phyloP scores from a whole-genome alignment of 1,140 invertebrate species.

The Drosophila ficusphila region DNA sequence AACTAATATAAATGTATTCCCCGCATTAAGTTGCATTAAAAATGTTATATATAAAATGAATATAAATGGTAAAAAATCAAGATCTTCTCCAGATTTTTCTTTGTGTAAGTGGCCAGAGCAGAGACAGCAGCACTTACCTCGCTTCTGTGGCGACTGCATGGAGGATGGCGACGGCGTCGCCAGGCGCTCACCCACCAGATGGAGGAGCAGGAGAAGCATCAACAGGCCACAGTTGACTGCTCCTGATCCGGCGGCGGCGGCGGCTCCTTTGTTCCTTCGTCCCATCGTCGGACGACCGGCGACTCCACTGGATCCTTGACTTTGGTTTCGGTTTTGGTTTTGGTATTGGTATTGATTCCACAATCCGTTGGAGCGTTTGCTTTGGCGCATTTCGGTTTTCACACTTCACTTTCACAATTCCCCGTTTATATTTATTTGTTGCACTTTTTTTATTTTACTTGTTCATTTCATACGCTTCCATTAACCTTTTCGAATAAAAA shows the following conservation, averaged over 20 bases:
- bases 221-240: constrained; percentile 43
- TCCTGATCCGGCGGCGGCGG: constrained; percentile 12
- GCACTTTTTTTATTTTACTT: constrained; percentile 7
- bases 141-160: constrained; percentile 78
- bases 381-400: constrained; percentile 33
- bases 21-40: too few relatives aligned
- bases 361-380: constrained; percentile 31
- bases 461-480: constrained; percentile 21
- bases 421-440: not conserved
- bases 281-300: constrained; percentile 48
- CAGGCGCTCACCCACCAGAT: constrained; percentile 51
- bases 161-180: constrained; percentile 74
- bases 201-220: constrained; percentile 56
- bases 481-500: not conserved
- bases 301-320: constrained; percentile 59
- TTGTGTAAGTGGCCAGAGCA: constrained; percentile 1
- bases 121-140: constrained; percentile 61
- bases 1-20: too few relatives aligned
- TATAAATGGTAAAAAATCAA: too few relatives aligned
- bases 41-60: too few relatives aligned
- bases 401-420: constrained; percentile 44
- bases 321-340: constrained; percentile 23
- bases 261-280: constrained; percentile 61
- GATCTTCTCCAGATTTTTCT: not conserved
- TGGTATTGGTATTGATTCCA: constrained; percentile 27